Conservation (phyloP, 2,888 invertebrate genomes). For the Piscicola geometra region DNA sequence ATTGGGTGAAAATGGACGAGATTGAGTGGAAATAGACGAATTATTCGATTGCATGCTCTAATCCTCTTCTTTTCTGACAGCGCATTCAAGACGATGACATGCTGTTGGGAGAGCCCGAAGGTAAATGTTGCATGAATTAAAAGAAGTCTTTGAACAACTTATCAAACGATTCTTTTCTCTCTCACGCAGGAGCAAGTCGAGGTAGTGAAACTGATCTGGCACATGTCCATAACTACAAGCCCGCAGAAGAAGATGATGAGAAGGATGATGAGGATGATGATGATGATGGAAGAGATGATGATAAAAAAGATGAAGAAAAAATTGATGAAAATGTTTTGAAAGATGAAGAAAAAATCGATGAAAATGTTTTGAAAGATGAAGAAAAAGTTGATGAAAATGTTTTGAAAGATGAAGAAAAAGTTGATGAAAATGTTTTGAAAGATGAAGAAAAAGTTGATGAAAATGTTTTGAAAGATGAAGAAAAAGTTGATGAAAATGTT, state of each 20-base stretch:
- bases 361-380: neutral
- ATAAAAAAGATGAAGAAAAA: neutral
- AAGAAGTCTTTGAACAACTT: too few species aligned
- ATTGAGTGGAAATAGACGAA: too few species aligned
- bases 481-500: constrained; percentile 30
- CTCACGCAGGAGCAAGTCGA: neutral
- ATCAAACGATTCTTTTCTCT: too few species aligned
- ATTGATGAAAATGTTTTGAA: neutral
- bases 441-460: neutral
- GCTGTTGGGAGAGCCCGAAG: too few species aligned
- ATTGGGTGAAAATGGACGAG: too few species aligned
- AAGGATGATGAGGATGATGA: neutral
- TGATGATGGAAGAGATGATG: neutral
- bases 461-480: constrained; percentile 30
- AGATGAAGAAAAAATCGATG: neutral
- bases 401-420: neutral
- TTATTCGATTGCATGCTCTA: too few species aligned
- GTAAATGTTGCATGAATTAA: too few species aligned
- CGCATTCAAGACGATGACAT: too few species aligned
- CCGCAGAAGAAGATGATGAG: neutral
- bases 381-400: neutral
- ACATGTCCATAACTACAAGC: neutral
- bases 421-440: neutral
- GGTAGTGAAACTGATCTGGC: too few species aligned
- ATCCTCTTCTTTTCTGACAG: too few species aligned